Conservation (phyloP, 2,888 invertebrate genomes). For the Girardia tigrina region DNA sequence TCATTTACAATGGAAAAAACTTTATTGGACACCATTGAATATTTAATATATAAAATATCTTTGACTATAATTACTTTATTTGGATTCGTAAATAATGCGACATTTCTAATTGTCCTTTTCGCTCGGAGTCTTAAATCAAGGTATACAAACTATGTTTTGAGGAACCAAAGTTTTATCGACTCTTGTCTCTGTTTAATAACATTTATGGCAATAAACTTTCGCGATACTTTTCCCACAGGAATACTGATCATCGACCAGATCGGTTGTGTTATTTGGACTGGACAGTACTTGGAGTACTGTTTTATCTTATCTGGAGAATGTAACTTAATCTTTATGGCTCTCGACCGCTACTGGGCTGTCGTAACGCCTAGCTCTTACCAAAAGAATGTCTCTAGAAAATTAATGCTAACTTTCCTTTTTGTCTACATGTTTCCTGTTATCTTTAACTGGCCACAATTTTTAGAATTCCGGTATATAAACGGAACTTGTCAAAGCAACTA, state of each 20-base stretch:
- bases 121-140: neutral
- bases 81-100: neutral
- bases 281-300: neutral
- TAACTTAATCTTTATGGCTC: neutral
- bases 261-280: neutral
- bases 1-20: neutral
- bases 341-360: neutral
- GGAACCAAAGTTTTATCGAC: conserved; percentile 7
- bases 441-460: conserved; percentile 11
- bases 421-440: neutral
- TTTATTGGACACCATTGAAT: neutral
- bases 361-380: neutral
- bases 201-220: neutral
- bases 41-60: neutral
- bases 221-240: neutral
- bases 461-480: neutral
- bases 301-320: neutral
- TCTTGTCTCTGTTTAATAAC: neutral
- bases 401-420: neutral
- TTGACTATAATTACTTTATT: neutral
- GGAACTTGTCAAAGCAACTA: neutral
- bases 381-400: neutral
- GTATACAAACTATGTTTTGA: neutral
- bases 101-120: neutral
- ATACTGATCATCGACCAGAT: neutral